Percentiles rank a stretch among this genome's conserved stretches.
Evolutionary conservation across 2,113 vertebrate genomes (phyloP).

Genomic region (Turdus rufiventris): DNA sequence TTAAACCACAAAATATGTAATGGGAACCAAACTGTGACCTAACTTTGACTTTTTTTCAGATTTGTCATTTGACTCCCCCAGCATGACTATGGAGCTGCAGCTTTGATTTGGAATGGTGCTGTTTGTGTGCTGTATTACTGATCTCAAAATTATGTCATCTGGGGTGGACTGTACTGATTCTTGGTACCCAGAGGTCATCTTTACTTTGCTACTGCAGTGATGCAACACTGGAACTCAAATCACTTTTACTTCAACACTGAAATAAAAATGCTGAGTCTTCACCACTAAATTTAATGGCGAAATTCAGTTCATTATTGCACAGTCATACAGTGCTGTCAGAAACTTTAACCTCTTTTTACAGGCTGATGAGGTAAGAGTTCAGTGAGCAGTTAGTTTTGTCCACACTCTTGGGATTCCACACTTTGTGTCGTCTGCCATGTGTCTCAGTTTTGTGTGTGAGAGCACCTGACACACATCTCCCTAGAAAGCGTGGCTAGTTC

Average conservation of each 20-base stretch:
- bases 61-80: not conserved
- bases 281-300: not conserved
- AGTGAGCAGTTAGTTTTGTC: not conserved
- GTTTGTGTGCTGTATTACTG: not conserved
- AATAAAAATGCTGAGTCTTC: not conserved
- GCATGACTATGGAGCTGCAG: not conserved
- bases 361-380: not conserved
- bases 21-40: not conserved
- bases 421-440: not conserved
- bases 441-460: not conserved
- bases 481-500: not conserved
- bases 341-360: not conserved
- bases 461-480: not conserved
- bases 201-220: not conserved
- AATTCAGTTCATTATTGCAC: not conserved
- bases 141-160: not conserved
- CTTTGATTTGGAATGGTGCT: not conserved
- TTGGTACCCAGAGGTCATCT: not conserved
- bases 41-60: not conserved
- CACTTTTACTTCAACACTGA: not conserved
- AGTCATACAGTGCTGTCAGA: not conserved
- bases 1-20: not conserved
- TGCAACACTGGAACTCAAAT: not conserved
- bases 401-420: not conserved
- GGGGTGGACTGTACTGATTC: not conserved